These are phyloP conservation scores for Drosophila azteca DNA, from an alignment of 1,140 invertebrate genomes.

Conservation along the genomic window DNA sequence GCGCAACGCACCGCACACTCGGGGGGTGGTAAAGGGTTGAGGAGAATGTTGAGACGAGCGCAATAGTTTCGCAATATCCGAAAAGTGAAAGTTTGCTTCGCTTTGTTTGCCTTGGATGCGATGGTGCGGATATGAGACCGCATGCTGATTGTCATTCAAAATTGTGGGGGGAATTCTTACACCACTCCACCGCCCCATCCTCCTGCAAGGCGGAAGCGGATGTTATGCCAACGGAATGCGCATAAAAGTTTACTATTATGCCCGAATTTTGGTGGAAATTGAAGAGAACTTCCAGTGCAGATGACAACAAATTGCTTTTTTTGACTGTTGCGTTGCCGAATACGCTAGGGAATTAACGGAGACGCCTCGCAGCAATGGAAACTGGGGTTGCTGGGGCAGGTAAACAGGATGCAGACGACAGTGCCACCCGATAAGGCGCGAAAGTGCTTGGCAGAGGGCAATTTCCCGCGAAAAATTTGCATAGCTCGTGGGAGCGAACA, in stretches of 20 bases:
- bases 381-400: constrained; percentile 32
- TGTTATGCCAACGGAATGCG: constrained; percentile 44
- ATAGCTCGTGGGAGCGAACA: constrained; percentile 38
- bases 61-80: constrained; percentile 76
- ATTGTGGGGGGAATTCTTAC: constrained; percentile 21
- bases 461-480: constrained; percentile 72
- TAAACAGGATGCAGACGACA: constrained; percentile 38
- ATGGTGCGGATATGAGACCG: constrained; percentile 71
- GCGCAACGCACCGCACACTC: neutral
- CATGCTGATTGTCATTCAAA: constrained; percentile 76
- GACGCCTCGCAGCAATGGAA: neutral
- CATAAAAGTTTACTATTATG: constrained; percentile 77
- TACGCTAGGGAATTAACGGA: constrained; percentile 65
- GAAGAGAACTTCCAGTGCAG: constrained; percentile 37
- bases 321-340: constrained; percentile 43
- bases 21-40: constrained; percentile 50
- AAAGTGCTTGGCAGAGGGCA: constrained; percentile 35
- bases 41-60: constrained; percentile 4
- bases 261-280: constrained; percentile 45
- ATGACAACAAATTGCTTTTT: constrained; percentile 71
- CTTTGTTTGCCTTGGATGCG: constrained; percentile 57
- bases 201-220: constrained; percentile 34
- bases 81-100: constrained; percentile 51
- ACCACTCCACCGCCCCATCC: neutral
- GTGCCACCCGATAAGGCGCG: constrained; percentile 55